Evolutionary conservation across 1,140 invertebrate species (phyloP).

Genomic region (Helicoverpa zea): DNA sequence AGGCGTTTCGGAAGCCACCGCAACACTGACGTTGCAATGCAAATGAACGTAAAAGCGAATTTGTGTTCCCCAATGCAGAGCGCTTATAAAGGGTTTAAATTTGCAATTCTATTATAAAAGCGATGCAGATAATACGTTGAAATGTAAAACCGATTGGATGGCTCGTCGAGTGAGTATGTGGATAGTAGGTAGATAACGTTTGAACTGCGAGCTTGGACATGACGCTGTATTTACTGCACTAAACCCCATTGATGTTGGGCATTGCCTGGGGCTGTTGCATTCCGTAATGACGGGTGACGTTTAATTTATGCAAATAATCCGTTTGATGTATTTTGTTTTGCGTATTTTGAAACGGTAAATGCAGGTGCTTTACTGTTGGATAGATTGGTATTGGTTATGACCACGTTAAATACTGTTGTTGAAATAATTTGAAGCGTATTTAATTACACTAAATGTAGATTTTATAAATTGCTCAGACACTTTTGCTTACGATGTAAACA

Average conservation of each 20-base stretch:
- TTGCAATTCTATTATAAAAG: constrained; percentile 81
- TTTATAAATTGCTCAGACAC: no score
- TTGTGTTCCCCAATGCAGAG: constrained; percentile 83
- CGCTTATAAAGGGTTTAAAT: constrained; percentile 85
- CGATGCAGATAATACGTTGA: constrained; percentile 71
- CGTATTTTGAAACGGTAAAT: background rate
- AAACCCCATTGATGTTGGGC: constrained; percentile 1
- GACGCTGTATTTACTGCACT: constrained; percentile 28
- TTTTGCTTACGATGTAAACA: no score
- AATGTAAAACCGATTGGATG: constrained; percentile 64
- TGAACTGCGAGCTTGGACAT: constrained; percentile 27
- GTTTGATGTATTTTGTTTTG: background rate
- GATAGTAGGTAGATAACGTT: constrained; percentile 39
- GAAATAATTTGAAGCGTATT: no score
- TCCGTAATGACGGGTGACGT: constrained; percentile 1
- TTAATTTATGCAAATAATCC: background rate
- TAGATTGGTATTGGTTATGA: no score
- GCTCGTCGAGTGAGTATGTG: constrained; percentile 50
- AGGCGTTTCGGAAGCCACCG: constrained; percentile 70
- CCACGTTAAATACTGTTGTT: no score
- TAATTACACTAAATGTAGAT: no score
- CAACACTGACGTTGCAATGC: constrained; percentile 80
- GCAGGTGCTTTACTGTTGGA: no score
- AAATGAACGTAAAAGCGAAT: constrained; percentile 85
- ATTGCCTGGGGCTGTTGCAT: background rate